Conservation (phyloP, 2,113 vertebrate species). For the Apus apus region DNA sequence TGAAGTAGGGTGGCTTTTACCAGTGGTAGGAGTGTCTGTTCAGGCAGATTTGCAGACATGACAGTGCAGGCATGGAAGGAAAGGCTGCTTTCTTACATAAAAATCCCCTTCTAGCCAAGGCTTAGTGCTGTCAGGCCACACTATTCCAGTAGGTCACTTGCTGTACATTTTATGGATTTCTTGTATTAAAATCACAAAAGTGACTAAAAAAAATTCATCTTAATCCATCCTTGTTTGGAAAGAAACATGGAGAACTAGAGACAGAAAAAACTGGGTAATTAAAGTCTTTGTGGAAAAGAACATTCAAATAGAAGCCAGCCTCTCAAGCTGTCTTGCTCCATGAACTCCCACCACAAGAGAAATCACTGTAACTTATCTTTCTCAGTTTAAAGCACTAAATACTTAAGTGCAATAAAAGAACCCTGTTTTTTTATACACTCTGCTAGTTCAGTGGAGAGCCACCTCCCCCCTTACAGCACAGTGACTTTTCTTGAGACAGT, state of each 20-base stretch:
- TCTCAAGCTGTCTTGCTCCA: neutral
- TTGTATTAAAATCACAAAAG: neutral
- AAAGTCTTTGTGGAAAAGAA: neutral
- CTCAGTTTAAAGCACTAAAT: neutral
- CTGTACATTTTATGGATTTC: neutral
- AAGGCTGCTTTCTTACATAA: neutral
- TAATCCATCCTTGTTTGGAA: neutral
- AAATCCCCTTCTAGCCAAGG: neutral
- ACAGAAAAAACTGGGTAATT: neutral
- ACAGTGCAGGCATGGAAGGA: rapidly evolving
- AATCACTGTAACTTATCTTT: rapidly evolving
- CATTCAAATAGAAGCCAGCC: neutral
- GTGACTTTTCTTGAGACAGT: neutral
- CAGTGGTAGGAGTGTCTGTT: neutral
- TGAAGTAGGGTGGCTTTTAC: rapidly evolving
- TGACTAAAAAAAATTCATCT: neutral
- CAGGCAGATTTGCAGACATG: rapidly evolving
- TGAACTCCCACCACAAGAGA: neutral
- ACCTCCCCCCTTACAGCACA: rapidly evolving
- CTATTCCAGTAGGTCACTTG: neutral
- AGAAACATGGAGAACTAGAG: neutral
- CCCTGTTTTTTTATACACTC: rapidly evolving
- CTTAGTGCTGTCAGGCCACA: neutral
- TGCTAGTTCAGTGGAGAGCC: neutral
- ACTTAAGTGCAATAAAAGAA: neutral